Evolutionary conservation across 2,888 invertebrate genomes (phyloP), one percentile per base, ranked within the genome.

Genomic region (Polyploca ridens): DNA sequence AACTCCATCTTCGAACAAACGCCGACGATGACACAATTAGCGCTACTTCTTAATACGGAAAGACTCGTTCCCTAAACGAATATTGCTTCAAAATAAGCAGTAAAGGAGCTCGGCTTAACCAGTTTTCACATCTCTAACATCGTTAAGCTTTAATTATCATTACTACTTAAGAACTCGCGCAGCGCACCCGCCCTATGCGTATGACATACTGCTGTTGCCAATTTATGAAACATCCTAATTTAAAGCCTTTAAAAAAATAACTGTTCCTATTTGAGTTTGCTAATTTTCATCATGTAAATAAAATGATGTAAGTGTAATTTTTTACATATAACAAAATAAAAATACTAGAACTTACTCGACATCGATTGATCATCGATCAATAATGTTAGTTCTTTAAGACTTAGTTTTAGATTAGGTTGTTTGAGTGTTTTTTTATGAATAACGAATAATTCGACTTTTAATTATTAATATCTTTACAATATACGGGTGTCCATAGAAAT

Each of bases 131-230:
- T 91, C 85, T 88, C 86, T 81, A 78, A 86, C 85, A 77, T 84
- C 87, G 86, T 93, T 89, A 81, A 77, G 82, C 84, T 88, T 54
- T 93, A 90, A 93, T 93, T 91, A 88, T 90, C 82, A 89, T 90
- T 87, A 88, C 88, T 86, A 84, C 84, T 87, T 88, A 83, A 83
- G 82, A 74, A 79, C 78, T 82, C 77, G 73, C 80, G 79, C 77
- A 77, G 81, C 77, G 75, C 69, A 68, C 69, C 74, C 72, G 3
- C 13, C 41, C 41, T 4, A 41, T 41, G 41, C 41, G 41, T 72
- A 71, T 71, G 79, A 83, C 79, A 79, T 78, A 78, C 74, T 66
- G 73, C 63, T 75, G 65, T 76, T 69, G 74, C 67, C 66, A 62
- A 63, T 62, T 64, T 66, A 66, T 64, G 65, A 58, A 62, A 61